Base-by-base conservation (phyloP, 2,888 invertebrate species). In the Caenorhabditis parvicauda region DNA sequence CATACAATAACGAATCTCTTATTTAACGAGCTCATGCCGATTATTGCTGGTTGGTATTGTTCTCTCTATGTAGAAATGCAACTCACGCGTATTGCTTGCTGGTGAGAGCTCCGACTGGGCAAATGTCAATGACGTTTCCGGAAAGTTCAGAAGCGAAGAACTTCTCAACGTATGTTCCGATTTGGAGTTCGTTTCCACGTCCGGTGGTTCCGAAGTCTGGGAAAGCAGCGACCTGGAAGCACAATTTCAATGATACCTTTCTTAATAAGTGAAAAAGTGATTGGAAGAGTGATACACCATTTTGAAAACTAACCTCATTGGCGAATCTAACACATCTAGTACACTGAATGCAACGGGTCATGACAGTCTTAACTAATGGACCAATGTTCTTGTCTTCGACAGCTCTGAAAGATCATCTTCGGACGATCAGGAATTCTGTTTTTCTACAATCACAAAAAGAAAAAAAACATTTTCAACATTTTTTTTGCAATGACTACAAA, bases 321-420 rank as follows among this genome's bases (percentile, higher is more conserved):
- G 95, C 96, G 84, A 99, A 99, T 59, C 85, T 84, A 46, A 76
- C 74, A 52, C 81, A 81, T 3, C 98, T 87, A 0, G 98, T 99
- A 84, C 98, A 98, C 48, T 80, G 98, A 81, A 99, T 99, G 83
- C 98, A 99, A 48, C 98, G 87, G 0, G 96, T 99, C 98, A 99
- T 99, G 22, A 92, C 89, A 0, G 98, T 98, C 84, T 98, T 98
- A 22, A 99, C 89, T 65, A 99, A 84, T 0, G 98, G 98, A 0
- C 98, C 98, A 60, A 99, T 89, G 83, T 98, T 92, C 83, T 99
- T 98, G 83, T 99, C 98, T 83, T 98, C 96, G 0, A 98, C 95
- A 66, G 98, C 96, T 74, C 93, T 90, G 77, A 52, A 75, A 32
- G n/a, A n/a, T n/a, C n/a, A n/a, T n/a, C n/a, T n/a, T n/a, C n/a